phyloP scores from a whole-genome alignment of 2,888 invertebrate species.

The Cataglyphis altisquamis region DNA sequence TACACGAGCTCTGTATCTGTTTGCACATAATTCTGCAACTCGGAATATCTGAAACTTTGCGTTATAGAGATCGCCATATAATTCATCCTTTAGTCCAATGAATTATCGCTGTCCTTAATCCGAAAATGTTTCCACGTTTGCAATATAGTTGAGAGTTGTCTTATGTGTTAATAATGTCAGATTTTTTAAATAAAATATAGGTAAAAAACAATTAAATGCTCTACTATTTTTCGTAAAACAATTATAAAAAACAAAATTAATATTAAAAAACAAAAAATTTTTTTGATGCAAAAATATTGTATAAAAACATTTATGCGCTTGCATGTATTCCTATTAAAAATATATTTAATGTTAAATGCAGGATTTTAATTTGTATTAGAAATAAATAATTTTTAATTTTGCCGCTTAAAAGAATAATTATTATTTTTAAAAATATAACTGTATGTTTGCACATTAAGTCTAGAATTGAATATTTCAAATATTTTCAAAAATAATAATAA shows the following conservation, averaged over 20 bases:
- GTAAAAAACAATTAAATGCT: background rate
- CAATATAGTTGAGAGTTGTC: background rate
- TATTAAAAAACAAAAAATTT: background rate
- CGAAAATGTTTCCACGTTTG: slow-evolving; percentile 29
- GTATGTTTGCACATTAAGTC: background rate
- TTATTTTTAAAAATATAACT: background rate
- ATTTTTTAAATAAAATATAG: background rate
- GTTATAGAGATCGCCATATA: slow-evolving; percentile 57
- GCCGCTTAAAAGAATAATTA: background rate
- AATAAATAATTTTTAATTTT: background rate
- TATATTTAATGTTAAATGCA: background rate
- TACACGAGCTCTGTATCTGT: slow-evolving; percentile 51
- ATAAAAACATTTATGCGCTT: background rate
- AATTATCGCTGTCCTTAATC: slow-evolving; percentile 32
- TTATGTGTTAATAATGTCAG: background rate
- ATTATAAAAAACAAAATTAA: background rate
- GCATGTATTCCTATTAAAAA: background rate
- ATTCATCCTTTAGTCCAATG: slow-evolving; percentile 56
- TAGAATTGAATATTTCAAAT: background rate
- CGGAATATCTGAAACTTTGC: slow-evolving; percentile 63
- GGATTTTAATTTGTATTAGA: background rate
- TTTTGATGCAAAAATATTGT: background rate
- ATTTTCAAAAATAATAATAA: background rate
- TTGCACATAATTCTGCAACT: slow-evolving; percentile 55
- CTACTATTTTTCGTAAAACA: background rate